A percentile compares a stretch with the other conserved stretches of the same genome.
Evolutionary conservation across 2,113 vertebrate species (phyloP).

Genomic region (Hydrolagus affinis): DNA sequence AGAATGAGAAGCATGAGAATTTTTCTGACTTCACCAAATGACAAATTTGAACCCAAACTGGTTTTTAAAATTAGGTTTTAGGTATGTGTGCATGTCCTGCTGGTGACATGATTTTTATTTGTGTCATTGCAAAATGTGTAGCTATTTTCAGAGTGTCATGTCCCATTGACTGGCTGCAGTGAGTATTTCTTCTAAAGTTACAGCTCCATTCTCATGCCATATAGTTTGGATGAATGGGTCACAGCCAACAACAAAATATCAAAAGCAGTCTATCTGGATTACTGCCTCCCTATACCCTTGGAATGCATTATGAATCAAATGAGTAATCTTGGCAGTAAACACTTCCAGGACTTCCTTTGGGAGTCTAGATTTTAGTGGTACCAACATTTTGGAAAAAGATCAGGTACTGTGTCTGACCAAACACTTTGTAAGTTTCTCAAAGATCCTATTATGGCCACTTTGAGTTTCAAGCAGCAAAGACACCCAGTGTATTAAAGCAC

Average conservation of each 20-base stretch:
- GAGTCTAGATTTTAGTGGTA: not conserved
- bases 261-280: not conserved
- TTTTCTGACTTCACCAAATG: no score
- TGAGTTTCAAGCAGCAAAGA: slow-evolving; percentile 11
- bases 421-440: slow-evolving; percentile 20
- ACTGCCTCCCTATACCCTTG: not conserved
- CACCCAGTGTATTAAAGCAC: not conserved
- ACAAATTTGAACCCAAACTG: no score
- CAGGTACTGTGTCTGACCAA: slow-evolving; percentile 24
- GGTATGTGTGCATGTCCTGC: no score
- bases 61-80: no score
- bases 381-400: not conserved
- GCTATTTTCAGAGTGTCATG: not conserved
- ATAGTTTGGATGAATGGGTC: not conserved
- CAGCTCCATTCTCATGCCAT: not conserved
- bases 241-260: not conserved
- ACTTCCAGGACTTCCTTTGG: not conserved
- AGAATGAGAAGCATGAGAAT: no score
- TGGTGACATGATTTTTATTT: not conserved
- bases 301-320: not conserved
- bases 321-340: not conserved
- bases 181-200: not conserved
- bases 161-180: not conserved
- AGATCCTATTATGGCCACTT: slow-evolving; percentile 17
- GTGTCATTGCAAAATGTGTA: not conserved